These are phyloP conservation scores for Clepsis dumicolana DNA, from an alignment of 2,888 invertebrate species.

Conservation along the genomic window DNA sequence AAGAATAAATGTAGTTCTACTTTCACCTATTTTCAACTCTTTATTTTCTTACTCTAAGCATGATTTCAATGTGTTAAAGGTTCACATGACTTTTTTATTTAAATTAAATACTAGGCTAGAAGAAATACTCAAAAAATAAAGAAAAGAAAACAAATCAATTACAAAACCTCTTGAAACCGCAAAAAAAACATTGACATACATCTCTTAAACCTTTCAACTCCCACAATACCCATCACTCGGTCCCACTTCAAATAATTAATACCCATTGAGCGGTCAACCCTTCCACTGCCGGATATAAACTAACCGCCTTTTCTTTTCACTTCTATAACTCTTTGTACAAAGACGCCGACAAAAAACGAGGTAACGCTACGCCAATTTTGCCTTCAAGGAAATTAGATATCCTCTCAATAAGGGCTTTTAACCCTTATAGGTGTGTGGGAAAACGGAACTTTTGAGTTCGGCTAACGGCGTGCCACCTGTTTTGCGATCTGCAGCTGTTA, in stretches of 20 bases:
- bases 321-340: constrained; percentile 57
- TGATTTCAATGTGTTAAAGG: no score
- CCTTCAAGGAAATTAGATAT: constrained; percentile 86
- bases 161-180: constrained; percentile 25
- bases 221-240: constrained; percentile 68
- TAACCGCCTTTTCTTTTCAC: constrained; percentile 86
- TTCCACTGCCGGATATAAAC: constrained; percentile 83
- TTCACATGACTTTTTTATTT: no score
- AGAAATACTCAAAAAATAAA: not conserved
- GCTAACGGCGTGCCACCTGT: constrained; percentile 62
- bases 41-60: no score
- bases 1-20: no score
- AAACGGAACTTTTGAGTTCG: constrained; percentile 53
- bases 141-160: constrained; percentile 24
- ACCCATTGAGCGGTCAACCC: constrained; percentile 75
- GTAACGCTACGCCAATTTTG: constrained; percentile 85
- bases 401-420: constrained; percentile 78
- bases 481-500: constrained; percentile 39
- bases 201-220: constrained; percentile 46
- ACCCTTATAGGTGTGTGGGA: constrained; percentile 81
- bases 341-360: constrained; percentile 71
- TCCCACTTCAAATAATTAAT: constrained; percentile 84
- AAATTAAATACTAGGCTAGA: no score
- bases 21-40: no score
- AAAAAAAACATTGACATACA: constrained; percentile 47